Evolutionary conservation across 2,888 invertebrate genomes (phyloP).

Genomic region (Hirtodrosophila confusa): DNA sequence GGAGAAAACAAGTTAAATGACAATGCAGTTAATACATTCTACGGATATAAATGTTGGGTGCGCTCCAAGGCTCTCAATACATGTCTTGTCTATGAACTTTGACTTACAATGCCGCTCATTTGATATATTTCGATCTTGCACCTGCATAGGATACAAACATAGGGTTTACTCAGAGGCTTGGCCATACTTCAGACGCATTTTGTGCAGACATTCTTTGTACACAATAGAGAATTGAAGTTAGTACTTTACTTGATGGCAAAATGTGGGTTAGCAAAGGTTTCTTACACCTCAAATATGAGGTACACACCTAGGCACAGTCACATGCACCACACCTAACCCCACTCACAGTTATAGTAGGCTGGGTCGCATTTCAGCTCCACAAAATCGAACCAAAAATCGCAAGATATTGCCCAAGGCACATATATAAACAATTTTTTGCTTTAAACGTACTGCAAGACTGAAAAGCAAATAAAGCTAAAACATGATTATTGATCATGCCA

Average conservation of each 20-base stretch:
- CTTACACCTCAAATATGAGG: slow-evolving; percentile 62
- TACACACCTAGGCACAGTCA: slow-evolving; percentile 62
- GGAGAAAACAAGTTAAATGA: no score
- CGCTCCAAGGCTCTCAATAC: slow-evolving; percentile 5
- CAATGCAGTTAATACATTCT: no score
- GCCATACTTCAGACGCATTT: slow-evolving; percentile 44
- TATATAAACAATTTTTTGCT: slow-evolving; percentile 2
- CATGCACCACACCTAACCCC: slow-evolving; percentile 54
- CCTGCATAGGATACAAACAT: slow-evolving; percentile 40
- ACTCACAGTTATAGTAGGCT: slow-evolving; percentile 31
- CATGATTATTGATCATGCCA: slow-evolving; percentile 69
- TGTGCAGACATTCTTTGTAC: slow-evolving; percentile 16
- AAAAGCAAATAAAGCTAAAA: slow-evolving; percentile 57
- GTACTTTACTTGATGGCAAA: slow-evolving; percentile 36
- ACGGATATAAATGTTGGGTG: not conserved
- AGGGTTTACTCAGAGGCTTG: slow-evolving; percentile 36
- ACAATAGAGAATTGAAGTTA: slow-evolving; percentile 25
- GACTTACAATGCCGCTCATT: slow-evolving; percentile 15
- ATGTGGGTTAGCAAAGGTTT: slow-evolving; percentile 75
- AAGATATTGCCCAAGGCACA: slow-evolving; percentile 36
- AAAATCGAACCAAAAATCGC: slow-evolving; percentile 43
- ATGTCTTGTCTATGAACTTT: slow-evolving; percentile 37
- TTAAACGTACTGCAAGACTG: slow-evolving; percentile 4
- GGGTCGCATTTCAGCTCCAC: slow-evolving; percentile 15
- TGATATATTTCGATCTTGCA: slow-evolving; percentile 32